phyloP scores from a whole-genome alignment of 2,797 vertebrate genomes.

The Cossypha polioptera region DNA sequence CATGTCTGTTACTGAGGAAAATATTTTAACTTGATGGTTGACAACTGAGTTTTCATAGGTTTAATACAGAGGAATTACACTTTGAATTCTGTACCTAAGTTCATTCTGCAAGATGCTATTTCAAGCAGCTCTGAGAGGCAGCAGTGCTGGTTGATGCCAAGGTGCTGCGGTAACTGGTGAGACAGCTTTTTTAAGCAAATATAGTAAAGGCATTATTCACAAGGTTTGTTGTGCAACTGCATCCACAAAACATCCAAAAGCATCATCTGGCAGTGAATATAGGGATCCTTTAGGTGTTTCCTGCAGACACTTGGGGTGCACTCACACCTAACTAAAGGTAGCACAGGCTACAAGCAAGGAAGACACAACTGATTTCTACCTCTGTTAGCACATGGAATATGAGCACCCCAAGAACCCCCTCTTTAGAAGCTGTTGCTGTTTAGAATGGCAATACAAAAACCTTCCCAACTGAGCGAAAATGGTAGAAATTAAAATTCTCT shows the following conservation, averaged over 20 bases:
- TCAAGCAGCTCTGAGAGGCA: background rate
- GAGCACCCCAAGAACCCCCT: background rate
- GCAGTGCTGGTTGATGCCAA: background rate
- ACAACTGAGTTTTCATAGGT: background rate
- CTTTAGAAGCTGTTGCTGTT: background rate
- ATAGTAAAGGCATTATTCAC: background rate
- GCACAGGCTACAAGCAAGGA: background rate
- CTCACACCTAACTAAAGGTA: background rate
- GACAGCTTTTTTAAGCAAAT: background rate
- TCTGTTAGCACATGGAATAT: too few species aligned
- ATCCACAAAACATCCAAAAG: background rate
- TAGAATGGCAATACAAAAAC: background rate
- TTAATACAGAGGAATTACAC: background rate
- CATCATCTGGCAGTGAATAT: accelerated
- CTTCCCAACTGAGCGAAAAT: background rate
- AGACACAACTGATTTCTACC: background rate
- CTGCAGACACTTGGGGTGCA: background rate
- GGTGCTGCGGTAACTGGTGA: background rate
- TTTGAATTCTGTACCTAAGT: background rate
- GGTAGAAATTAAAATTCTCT: background rate
- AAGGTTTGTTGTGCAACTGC: background rate
- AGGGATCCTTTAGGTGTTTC: background rate
- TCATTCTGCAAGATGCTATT: background rate
- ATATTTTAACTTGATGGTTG: background rate
- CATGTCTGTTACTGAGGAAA: background rate